Conservation (phyloP, 2,113 vertebrate species). For the Pomatorhinus ruficollis region DNA sequence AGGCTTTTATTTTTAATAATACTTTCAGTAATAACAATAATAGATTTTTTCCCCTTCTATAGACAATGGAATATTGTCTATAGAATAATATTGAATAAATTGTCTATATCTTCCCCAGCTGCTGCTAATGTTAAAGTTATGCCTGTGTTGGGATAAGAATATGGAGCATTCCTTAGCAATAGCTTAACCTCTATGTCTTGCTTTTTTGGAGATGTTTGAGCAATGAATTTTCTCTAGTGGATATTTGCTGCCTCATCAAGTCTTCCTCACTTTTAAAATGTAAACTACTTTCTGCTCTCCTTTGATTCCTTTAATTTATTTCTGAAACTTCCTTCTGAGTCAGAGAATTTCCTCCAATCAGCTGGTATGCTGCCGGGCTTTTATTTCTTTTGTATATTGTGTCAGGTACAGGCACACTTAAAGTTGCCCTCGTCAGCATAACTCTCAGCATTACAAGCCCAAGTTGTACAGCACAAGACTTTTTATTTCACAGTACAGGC, state of each 20-base stretch:
- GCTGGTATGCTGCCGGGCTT: background rate
- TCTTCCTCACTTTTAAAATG: slow-evolving; percentile 9
- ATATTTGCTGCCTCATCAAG: slow-evolving; percentile 50
- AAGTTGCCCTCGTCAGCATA: background rate
- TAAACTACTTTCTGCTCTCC: background rate
- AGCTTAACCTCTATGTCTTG: background rate
- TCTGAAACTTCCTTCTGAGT: slow-evolving; percentile 21
- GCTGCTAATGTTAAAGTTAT: background rate
- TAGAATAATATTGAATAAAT: too few relatives aligned
- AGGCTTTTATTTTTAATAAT: background rate
- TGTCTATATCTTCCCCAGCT: background rate
- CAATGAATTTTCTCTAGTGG: background rate
- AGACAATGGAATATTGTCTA: background rate
- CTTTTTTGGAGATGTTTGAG: background rate
- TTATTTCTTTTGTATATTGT: slow-evolving; percentile 13
- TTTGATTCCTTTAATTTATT: slow-evolving; percentile 47
- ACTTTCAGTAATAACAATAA: background rate
- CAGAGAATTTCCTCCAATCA: background rate
- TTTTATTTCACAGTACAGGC: background rate
- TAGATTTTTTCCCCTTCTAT: background rate
- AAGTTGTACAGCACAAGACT: background rate
- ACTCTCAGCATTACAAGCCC: background rate
- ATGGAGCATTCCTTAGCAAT: background rate
- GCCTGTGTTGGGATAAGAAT: background rate
- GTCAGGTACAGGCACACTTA: background rate